Evolutionary conservation across 2,113 vertebrate genomes (phyloP).

Genomic region (Pterocles orientalis): DNA sequence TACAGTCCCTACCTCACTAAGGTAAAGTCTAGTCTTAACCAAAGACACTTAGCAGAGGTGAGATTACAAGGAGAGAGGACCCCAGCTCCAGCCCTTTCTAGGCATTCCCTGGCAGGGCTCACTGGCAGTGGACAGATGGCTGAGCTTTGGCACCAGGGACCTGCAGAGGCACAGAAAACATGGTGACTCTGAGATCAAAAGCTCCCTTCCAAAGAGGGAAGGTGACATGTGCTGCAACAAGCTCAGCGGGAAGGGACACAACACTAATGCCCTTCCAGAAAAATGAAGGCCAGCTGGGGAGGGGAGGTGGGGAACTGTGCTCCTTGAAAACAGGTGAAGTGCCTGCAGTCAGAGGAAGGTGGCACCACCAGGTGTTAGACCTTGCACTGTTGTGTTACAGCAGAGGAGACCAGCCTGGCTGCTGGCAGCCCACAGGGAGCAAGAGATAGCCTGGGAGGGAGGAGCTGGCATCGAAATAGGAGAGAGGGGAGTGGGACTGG

Average conservation of each 20-base stretch:
- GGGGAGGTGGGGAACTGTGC: fast-evolving
- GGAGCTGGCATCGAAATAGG: neutral
- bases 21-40: neutral
- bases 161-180: neutral
- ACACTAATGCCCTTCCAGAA: neutral
- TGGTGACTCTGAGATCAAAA: neutral
- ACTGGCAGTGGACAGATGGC: fast-evolving
- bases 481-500: neutral
- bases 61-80: neutral
- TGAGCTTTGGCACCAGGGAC: neutral
- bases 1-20: neutral
- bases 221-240: neutral
- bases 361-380: neutral
- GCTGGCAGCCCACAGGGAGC: fast-evolving
- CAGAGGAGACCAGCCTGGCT: neutral
- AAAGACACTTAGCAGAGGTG: neutral
- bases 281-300: neutral
- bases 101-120: neutral
- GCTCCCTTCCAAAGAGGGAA: neutral
- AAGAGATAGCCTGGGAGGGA: neutral
- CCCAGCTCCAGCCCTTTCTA: neutral
- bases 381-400: neutral
- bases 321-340: neutral
- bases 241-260: fast-evolving
- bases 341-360: neutral